Percentiles rank a stretch among this genome's conserved stretches.
phyloP scores from a whole-genome alignment of 2,888 invertebrate species.

The Phytoseiulus persimilis region DNA sequence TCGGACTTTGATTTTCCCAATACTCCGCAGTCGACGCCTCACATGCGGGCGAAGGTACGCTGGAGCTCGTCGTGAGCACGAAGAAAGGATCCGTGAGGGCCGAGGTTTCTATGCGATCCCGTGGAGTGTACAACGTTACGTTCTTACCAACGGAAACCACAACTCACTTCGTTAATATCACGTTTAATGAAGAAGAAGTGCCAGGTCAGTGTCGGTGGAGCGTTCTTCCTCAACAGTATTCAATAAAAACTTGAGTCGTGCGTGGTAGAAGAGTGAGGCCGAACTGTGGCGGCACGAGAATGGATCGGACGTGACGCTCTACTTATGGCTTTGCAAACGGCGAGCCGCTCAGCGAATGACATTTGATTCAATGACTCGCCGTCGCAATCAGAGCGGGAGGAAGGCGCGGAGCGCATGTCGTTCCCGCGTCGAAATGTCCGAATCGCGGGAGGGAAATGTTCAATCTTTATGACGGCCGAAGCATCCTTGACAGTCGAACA shows the following conservation, averaged over 20 bases:
- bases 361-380: neutral
- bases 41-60: constrained; percentile 84
- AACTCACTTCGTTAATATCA: constrained; percentile 82
- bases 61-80: constrained; percentile 82
- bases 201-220: constrained; percentile 53
- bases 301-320: neutral
- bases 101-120: constrained; percentile 75
- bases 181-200: constrained; percentile 83
- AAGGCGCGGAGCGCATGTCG: neutral
- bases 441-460: neutral
- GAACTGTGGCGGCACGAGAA: neutral
- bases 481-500: neutral
- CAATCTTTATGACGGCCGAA: neutral
- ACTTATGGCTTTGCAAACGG: neutral
- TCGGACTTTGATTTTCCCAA: no score
- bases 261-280: neutral
- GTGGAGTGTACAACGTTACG: constrained; percentile 63
- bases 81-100: constrained; percentile 80
- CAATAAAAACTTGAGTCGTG: constrained; percentile 17
- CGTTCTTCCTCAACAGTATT: constrained; percentile 11
- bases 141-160: constrained; percentile 71
- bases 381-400: neutral
- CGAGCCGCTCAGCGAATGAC: neutral
- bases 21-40: constrained; percentile 78
- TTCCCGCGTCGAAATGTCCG: neutral